These are phyloP conservation scores for Schizothorax lantsangensis DNA, from an alignment of 2,797 vertebrate species.

Conservation along the genomic window DNA sequence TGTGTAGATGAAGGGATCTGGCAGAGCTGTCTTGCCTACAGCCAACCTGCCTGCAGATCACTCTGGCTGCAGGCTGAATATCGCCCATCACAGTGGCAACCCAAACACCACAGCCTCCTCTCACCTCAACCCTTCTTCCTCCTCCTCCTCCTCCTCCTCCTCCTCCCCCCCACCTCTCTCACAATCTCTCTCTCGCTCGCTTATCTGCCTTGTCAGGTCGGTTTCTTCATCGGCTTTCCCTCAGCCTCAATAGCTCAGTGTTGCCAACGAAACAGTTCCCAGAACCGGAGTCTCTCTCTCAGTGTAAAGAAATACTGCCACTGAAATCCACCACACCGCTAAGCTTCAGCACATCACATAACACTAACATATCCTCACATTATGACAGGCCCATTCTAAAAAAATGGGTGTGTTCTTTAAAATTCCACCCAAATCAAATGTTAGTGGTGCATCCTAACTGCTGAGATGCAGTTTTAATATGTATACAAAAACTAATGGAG, in stretches of 20 bases:
- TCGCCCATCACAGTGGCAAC: constrained; percentile 54
- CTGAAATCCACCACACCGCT: constrained; percentile 20
- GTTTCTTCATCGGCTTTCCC: constrained; percentile 52
- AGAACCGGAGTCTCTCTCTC: constrained; percentile 31
- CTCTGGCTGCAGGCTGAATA: constrained; percentile 49
- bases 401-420: not conserved
- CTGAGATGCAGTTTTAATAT: not conserved
- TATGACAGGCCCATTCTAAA: constrained; percentile 2
- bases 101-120: constrained; percentile 47
- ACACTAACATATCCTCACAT: not conserved
- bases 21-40: constrained; percentile 55
- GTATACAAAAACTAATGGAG: not conserved
- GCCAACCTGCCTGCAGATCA: constrained; percentile 57
- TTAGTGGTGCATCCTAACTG: not conserved
- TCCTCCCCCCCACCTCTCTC: constrained; percentile 15
- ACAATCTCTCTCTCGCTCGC: constrained; percentile 26
- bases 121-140: constrained; percentile 30
- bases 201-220: constrained; percentile 55
- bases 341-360: not conserved
- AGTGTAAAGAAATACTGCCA: constrained; percentile 30
- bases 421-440: not conserved
- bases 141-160: not conserved
- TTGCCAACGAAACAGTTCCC: constrained; percentile 41
- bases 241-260: constrained; percentile 48
- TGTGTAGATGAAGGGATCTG: constrained; percentile 23